Evolutionary conservation across 2,888 invertebrate genomes (phyloP), one percentile per base, ranked within the genome.

Genomic region (Tetanocera ferruginea): DNA sequence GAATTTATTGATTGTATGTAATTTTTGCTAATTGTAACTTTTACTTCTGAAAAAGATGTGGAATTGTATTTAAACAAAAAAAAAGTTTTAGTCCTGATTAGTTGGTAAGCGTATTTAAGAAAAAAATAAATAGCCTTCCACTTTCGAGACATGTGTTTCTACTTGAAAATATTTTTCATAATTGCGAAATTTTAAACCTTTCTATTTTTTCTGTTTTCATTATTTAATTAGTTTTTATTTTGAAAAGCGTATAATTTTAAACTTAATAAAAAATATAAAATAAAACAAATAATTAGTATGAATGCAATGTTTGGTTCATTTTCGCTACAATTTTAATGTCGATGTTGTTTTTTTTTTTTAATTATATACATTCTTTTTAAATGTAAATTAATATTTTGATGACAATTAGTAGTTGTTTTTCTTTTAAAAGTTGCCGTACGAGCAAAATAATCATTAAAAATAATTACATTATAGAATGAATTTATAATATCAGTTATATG

Each of bases 71-170:
- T 67, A 34, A 66, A 19, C n/a, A 37, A 19, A 66, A 19, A 31
- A 37, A 19, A 71, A 55, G 64, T 69, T 77, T 52, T 79, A 81
- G 81, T 82, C 83, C 82, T 82, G 83, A 83, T 83, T 83, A 83
- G 83, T 81, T 80, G 76, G 76, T 82, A 82, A 82, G 83, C 75
- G 78, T 82, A 82, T 82, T 83, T 81, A 82, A 82, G 79, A 81
- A 51, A 77, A 76, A 64, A 64, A 51, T 31, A 64, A 72, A 55
- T 31, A 73, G 34, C 25, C 37, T 74, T 74, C 73, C 43, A 62
- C 64, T 66, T 43, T 64, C 34, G 23, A 37, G 19, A 34, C 37
- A 37, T 72, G 37, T 37, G 25, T 57, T 72, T 52, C 17, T 28
- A 49, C 19, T 52, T 49, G 49, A 49, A 14, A 49, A 43, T 23